Conservation (phyloP, 1,140 invertebrate genomes). For the Dinothrombium tinctorium region DNA sequence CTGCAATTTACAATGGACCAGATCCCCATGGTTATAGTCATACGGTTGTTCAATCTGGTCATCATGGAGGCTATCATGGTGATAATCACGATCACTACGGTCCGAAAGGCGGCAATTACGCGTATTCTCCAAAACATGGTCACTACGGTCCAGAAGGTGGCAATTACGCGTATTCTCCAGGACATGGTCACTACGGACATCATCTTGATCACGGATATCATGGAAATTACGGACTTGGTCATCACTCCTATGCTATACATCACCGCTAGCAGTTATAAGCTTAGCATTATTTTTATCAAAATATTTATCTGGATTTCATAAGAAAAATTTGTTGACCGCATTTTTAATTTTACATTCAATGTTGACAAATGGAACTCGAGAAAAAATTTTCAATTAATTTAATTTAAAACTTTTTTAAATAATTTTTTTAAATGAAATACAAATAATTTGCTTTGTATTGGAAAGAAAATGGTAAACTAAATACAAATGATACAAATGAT, state of each 20-base stretch:
- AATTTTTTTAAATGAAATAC: too few relatives aligned
- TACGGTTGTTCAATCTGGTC: background rate
- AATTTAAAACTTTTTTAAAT: too few relatives aligned
- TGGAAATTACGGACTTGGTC: background rate
- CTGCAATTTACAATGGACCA: constrained; percentile 7
- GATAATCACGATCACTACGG: background rate
- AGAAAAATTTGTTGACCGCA: too few relatives aligned
- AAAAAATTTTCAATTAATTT: too few relatives aligned
- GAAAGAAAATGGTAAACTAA: too few relatives aligned
- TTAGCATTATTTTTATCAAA: background rate
- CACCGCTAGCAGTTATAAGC: background rate
- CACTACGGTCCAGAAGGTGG: background rate
- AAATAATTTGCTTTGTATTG: too few relatives aligned
- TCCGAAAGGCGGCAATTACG: background rate
- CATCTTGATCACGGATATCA: background rate
- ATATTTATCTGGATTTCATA: too few relatives aligned
- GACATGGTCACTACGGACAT: background rate
- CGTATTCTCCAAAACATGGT: too few relatives aligned
- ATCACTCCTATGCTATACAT: background rate
- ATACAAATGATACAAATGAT: too few relatives aligned
- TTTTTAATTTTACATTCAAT: too few relatives aligned
- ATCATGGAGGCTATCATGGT: background rate
- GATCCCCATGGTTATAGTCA: constrained; percentile 3
- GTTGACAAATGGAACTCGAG: too few relatives aligned
- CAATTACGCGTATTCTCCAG: too few relatives aligned